These are phyloP conservation scores for Leptopilina drosophilae DNA, from an alignment of 2,888 invertebrate species.

Conservation along the genomic window DNA sequence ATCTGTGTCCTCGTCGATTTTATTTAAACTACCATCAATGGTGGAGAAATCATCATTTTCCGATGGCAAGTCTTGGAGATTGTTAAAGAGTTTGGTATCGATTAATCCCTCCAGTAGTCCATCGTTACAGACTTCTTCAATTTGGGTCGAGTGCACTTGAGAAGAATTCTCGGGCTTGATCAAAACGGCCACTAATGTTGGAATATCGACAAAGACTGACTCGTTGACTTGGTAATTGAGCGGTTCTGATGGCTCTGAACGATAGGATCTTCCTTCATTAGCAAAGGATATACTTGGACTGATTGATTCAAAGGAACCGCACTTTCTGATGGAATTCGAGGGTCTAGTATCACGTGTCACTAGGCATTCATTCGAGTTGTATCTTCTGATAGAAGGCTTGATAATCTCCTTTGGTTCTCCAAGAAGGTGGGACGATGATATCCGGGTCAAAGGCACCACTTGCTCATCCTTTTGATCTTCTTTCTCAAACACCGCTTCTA, in stretches of 20 bases:
- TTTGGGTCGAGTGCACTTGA: conserved; percentile 58
- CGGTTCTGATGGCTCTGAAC: conserved; percentile 63
- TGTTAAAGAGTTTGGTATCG: conserved; percentile 58
- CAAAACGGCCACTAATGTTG: conserved; percentile 69
- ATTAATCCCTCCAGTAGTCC: conserved; percentile 57
- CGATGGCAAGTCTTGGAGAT: conserved; percentile 3
- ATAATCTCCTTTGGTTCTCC: conserved; percentile 31
- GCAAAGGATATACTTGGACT: conserved; percentile 35
- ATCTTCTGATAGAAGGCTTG: conserved; percentile 36
- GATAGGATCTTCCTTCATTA: conserved; percentile 52
- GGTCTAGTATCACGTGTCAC: conserved; percentile 40
- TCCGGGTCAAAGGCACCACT: conserved; percentile 15
- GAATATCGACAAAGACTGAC: conserved; percentile 69
- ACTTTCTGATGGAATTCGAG: conserved; percentile 51
- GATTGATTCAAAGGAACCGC: conserved; percentile 61
- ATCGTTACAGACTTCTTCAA: conserved; percentile 64
- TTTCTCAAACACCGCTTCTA: conserved; percentile 1
- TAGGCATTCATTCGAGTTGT: conserved; percentile 50
- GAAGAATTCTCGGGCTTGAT: conserved; percentile 67
- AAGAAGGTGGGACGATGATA: background rate
- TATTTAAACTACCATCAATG: background rate
- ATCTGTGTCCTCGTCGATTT: too few species aligned
- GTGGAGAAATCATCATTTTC: background rate
- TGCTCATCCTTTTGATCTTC: conserved; percentile 8
- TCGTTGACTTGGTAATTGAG: conserved; percentile 61